Percentiles rank a stretch among this genome's conserved stretches.
phyloP scores from a whole-genome alignment of 92 coral and sea anemone genomes.

The Heteractis magnifica region DNA sequence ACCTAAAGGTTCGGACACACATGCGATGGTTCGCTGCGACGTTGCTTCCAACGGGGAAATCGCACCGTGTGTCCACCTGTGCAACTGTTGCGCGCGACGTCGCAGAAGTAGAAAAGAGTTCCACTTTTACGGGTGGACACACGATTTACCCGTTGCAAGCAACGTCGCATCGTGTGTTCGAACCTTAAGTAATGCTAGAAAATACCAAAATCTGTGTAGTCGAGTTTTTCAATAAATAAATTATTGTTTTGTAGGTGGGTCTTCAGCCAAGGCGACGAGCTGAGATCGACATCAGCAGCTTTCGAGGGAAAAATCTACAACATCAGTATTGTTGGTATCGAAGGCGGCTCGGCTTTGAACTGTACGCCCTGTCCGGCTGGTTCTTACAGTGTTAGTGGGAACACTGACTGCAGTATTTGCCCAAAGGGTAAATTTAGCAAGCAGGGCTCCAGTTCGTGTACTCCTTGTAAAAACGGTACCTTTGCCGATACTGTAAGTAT shows the following conservation, averaged over 20 bases:
- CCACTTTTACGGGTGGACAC: too few species aligned
- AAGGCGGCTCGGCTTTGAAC: constrained; percentile 58
- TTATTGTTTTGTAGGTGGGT: constrained; percentile 51
- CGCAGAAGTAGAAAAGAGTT: too few species aligned
- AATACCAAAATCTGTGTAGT: too few species aligned
- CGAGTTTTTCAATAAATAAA: neutral
- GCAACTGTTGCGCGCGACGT: too few species aligned
- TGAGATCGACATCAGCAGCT: constrained; percentile 62
- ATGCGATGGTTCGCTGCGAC: too few species aligned
- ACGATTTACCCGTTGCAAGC: too few species aligned
- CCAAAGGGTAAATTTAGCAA: constrained; percentile 52
- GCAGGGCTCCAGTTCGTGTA: constrained; percentile 54
- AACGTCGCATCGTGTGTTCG: too few species aligned
- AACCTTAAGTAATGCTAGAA: too few species aligned
- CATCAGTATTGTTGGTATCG: constrained; percentile 71
- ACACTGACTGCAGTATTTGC: constrained; percentile 73
- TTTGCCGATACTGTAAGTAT: constrained; percentile 66
- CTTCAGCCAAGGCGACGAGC: constrained; percentile 69
- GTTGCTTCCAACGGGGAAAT: too few species aligned
- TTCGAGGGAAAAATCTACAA: constrained; percentile 68
- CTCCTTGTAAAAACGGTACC: constrained; percentile 37
- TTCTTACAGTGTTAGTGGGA: constrained; percentile 35
- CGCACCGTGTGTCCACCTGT: too few species aligned
- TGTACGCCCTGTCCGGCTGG: constrained; percentile 74
- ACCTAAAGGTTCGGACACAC: too few species aligned